phyloP scores from a whole-genome alignment of 2,888 invertebrate species.

The Hypselothyrea guttata region DNA sequence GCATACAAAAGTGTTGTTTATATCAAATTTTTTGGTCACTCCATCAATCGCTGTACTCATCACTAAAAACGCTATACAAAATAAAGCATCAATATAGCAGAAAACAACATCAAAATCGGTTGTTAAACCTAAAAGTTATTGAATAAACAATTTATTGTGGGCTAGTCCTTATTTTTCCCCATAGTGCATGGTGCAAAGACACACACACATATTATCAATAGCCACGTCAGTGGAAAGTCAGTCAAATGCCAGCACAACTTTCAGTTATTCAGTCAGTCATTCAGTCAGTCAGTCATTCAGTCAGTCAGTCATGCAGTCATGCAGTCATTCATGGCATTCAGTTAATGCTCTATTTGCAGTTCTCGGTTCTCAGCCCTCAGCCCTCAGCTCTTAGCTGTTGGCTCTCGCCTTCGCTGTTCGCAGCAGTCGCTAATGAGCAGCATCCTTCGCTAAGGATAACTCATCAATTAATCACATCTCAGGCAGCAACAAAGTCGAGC shows the following conservation, averaged over 20 bases:
- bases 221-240: constrained; percentile 7
- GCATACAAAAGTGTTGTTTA: no score
- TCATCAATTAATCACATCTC: constrained; percentile 49
- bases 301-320: neutral
- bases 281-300: constrained; percentile 4
- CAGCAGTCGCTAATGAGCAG: constrained; percentile 42
- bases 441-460: constrained; percentile 31
- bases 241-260: constrained; percentile 18
- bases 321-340: neutral
- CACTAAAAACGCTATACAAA: no score
- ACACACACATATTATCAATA: constrained; percentile 9
- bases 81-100: no score
- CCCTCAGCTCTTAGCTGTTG: constrained; percentile 2
- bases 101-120: no score
- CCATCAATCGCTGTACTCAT: no score
- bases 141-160: no score
- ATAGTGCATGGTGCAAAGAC: no score
- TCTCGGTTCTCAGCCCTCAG: no score
- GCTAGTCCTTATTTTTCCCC: no score
- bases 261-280: constrained; percentile 30
- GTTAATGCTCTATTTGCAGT: neutral
- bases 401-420: constrained; percentile 1
- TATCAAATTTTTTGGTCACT: no score
- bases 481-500: constrained; percentile 9
- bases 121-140: no score